phyloP scores from a whole-genome alignment of 2,888 invertebrate genomes.

The Xylota segnis region DNA sequence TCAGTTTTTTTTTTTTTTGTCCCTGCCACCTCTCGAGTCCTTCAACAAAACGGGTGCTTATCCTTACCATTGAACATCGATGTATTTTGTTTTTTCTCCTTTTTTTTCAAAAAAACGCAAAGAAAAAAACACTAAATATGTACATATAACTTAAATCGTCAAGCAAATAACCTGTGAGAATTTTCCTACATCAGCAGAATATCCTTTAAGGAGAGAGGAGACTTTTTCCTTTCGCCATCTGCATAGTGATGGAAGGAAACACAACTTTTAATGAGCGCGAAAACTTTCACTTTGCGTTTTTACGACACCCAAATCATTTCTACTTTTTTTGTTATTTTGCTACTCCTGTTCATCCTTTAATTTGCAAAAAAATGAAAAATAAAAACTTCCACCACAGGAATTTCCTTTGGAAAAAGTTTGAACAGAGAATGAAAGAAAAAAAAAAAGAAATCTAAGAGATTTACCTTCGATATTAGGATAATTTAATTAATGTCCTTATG shows the following conservation, averaged over 20 bases:
- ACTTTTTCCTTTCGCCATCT: background rate
- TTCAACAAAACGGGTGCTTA: constrained; percentile 28
- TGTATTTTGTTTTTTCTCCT: constrained; percentile 15
- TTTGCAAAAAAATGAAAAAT: constrained; percentile 14
- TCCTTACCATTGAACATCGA: constrained; percentile 53
- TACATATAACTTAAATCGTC: constrained; percentile 38
- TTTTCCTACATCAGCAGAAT: background rate
- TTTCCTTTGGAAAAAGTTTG: constrained; percentile 38
- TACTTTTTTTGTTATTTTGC: constrained; percentile 8
- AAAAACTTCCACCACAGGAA: constrained; percentile 52
- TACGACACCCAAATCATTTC: constrained; percentile 61
- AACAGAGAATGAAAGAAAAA: constrained; percentile 3
- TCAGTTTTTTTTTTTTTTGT: constrained; percentile 6
- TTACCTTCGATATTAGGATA: constrained; percentile 68
- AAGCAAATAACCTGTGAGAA: constrained; percentile 31
- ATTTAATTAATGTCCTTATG: constrained; percentile 74
- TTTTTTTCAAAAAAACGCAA: background rate
- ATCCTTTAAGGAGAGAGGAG: constrained; percentile 13
- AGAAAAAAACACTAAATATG: constrained; percentile 25
- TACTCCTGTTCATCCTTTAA: constrained; percentile 40
- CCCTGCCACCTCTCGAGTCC: background rate
- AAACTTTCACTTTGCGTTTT: constrained; percentile 69
- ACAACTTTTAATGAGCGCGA: constrained; percentile 72
- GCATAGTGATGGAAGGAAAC: constrained; percentile 20
- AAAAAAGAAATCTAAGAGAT: constrained; percentile 24